phyloP scores from a whole-genome alignment of 1,140 invertebrate species.

The Nylanderia fulva region DNA sequence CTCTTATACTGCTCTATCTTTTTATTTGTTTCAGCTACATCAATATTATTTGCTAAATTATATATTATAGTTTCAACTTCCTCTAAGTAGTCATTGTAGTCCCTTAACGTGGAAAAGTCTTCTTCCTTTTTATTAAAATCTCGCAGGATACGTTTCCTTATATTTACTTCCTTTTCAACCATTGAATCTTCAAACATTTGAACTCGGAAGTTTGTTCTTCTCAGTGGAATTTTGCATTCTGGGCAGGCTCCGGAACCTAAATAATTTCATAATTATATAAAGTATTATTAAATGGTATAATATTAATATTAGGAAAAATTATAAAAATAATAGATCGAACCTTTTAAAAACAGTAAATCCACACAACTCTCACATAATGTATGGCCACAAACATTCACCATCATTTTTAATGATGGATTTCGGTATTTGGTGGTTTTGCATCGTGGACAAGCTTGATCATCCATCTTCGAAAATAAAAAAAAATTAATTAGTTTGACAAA shows the following conservation, averaged over 20 bases:
- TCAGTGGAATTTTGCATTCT: conserved; percentile 94
- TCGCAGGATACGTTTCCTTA: conserved; percentile 94
- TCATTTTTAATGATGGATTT: conserved; percentile 98
- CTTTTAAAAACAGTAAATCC: conserved; percentile 97
- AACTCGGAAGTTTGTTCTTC: conserved; percentile 96
- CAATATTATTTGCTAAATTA: conserved; percentile 96
- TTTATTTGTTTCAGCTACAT: conserved; percentile 95
- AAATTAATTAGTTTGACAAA: neutral
- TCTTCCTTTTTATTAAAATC: conserved; percentile 97
- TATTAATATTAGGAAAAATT: neutral
- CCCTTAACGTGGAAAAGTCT: conserved; percentile 92
- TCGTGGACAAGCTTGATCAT: conserved; percentile 97
- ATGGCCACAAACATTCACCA: conserved; percentile 99
- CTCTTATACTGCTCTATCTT: conserved; percentile 97
- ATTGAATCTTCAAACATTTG: conserved; percentile 98
- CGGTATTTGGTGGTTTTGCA: conserved; percentile 99
- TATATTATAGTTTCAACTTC: conserved; percentile 96
- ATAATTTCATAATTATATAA: conserved; percentile 73
- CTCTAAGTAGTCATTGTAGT: conserved; percentile 98
- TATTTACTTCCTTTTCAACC: conserved; percentile 99
- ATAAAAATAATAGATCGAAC: conserved; percentile 83
- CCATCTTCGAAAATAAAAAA: conserved; percentile 86
- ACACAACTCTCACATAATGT: conserved; percentile 99
- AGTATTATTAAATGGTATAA: neutral
- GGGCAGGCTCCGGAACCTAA: conserved; percentile 96